A percentile compares a stretch with the other conserved stretches of the same genome.
Conservation (phyloP, 2,113 vertebrate species). For the Melanotaenia duboulayi region DNA sequence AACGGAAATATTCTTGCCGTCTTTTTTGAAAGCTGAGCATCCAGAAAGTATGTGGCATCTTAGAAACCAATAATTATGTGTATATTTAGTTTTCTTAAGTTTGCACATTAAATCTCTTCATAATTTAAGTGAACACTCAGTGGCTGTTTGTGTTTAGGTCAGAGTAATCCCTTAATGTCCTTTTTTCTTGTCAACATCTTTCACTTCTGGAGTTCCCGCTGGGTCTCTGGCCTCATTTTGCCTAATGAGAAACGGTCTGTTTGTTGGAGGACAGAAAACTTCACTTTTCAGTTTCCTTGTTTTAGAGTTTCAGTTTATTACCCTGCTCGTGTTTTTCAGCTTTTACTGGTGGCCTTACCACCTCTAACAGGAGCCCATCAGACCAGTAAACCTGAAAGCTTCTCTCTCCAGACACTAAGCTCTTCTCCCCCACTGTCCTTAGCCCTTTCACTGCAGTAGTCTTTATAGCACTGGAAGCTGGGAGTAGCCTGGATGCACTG, state of each 20-base stretch:
- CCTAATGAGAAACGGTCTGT: slow-evolving; percentile 26
- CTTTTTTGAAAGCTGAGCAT: slow-evolving; percentile 15
- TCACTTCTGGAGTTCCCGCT: slow-evolving; percentile 24
- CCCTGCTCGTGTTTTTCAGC: slow-evolving; percentile 1
- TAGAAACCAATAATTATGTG: slow-evolving; percentile 55
- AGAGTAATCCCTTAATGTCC: slow-evolving; percentile 27
- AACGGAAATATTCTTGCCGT: slow-evolving; percentile 30
- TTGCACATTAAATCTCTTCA: slow-evolving; percentile 33
- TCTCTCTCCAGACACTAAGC: neutral
- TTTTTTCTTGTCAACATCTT: slow-evolving; percentile 22
- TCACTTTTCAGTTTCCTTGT: slow-evolving; percentile 37
- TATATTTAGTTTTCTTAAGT: slow-evolving; percentile 57
- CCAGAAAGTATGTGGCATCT: slow-evolving; percentile 43
- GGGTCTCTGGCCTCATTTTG: slow-evolving; percentile 28
- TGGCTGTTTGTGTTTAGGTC: slow-evolving; percentile 30
- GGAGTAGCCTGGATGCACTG: slow-evolving; percentile 53
- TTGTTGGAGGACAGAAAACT: slow-evolving; percentile 26
- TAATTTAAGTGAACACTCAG: slow-evolving; percentile 22
- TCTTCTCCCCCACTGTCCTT: neutral
- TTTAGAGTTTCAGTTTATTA: slow-evolving; percentile 36
- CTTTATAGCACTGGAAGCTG: slow-evolving; percentile 38
- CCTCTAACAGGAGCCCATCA: slow-evolving; percentile 32
- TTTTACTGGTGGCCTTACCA: slow-evolving; percentile 7
- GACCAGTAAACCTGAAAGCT: neutral
- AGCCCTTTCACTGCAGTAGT: slow-evolving; percentile 22